phyloP scores from a whole-genome alignment of 2,888 invertebrate genomes.

The Epirrhoe tristata region DNA sequence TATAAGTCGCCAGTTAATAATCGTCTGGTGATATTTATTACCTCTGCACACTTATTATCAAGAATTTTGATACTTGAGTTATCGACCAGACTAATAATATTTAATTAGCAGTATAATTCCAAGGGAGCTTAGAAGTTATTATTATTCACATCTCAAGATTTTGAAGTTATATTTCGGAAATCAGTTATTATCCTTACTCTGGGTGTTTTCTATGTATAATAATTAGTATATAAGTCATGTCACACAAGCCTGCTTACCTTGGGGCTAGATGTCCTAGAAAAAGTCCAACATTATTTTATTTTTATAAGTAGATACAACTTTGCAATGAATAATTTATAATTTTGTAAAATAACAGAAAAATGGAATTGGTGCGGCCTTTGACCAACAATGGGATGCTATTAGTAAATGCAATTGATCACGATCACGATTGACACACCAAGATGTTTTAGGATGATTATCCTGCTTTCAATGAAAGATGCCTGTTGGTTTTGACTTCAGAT shows the following conservation, averaged over 20 bases:
- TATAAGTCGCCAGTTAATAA: slow-evolving; percentile 78
- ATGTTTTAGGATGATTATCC: neutral
- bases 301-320: too few relatives aligned
- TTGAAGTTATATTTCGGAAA: slow-evolving; percentile 13
- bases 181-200: neutral
- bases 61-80: slow-evolving; percentile 84
- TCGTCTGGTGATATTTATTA: slow-evolving; percentile 80
- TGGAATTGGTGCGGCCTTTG: too few relatives aligned
- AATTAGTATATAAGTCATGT: too few relatives aligned
- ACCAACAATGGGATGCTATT: too few relatives aligned
- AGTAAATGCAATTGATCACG: too few relatives aligned
- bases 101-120: slow-evolving; percentile 56
- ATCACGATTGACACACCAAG: too few relatives aligned
- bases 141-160: slow-evolving; percentile 40
- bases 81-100: slow-evolving; percentile 68
- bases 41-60: slow-evolving; percentile 77
- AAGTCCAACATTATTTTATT: too few relatives aligned
- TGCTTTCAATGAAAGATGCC: neutral
- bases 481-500: neutral
- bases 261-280: too few relatives aligned
- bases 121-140: slow-evolving; percentile 46
- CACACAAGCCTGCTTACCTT: too few relatives aligned
- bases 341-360: neutral
- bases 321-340: too few relatives aligned
- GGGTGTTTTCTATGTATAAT: too few relatives aligned